Evolutionary conservation across 2,113 vertebrate species (phyloP).

Genomic region (Anhinga anhinga): DNA sequence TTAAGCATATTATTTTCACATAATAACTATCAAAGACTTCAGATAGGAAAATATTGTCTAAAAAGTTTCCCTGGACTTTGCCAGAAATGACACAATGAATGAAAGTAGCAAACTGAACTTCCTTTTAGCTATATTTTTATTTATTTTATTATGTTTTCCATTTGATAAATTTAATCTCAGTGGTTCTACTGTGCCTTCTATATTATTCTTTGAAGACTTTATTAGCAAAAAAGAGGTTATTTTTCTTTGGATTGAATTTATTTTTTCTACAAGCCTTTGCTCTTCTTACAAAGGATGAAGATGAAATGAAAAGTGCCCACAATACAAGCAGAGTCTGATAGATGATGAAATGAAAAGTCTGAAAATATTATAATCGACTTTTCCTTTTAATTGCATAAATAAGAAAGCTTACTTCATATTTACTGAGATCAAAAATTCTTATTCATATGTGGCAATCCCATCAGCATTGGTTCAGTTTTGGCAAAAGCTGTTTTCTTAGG

Average conservation of each 20-base stretch:
- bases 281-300: neutral
- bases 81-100: neutral
- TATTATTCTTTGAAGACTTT: neutral
- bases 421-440: neutral
- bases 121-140: neutral
- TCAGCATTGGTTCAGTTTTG: neutral
- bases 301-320: neutral
- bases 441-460: neutral
- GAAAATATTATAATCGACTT: neutral
- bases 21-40: neutral
- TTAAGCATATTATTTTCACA: neutral
- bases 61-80: neutral
- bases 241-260: neutral
- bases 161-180: neutral
- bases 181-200: neutral
- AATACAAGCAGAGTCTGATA: neutral
- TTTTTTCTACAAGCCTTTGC: neutral
- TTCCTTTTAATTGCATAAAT: slow-evolving; percentile 28
- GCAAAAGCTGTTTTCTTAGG: neutral
- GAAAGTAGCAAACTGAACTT: neutral
- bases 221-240: neutral
- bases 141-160: neutral
- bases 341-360: neutral
- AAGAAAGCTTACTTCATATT: neutral
- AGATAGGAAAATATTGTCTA: neutral